Base-by-base conservation (phyloP, 2,797 vertebrate species). In the Tragopan temminckii region DNA sequence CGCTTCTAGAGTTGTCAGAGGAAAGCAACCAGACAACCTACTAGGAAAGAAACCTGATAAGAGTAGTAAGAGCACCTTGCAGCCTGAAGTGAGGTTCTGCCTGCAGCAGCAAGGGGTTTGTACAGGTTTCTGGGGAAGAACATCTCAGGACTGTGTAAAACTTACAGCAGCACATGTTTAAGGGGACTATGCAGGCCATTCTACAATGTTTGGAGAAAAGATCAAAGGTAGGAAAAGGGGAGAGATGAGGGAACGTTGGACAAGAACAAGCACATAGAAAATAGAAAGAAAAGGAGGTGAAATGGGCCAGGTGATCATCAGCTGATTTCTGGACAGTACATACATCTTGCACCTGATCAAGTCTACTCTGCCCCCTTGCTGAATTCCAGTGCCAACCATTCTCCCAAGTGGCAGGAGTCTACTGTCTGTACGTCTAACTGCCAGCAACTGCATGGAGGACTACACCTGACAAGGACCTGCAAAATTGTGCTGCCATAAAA, bases 381-480 rank as follows among this genome's bases (percentile, higher is more conserved):
- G 29, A 80, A 42, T 11, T 25, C 48, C 25, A 24, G 7, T 31
- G 38, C 33, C 43, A 46, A 23, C 11, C 46, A 31, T 35, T 66
- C 57, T 62, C 33, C 59, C 29, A 66, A 74, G 74, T 2, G 2
- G 57, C 5, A 43, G 25, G 11, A 70, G 7, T 13, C 19, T 35
- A 29, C 5, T 38, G 8, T 57, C 57, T 61, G 42, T 18, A 12
- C 13, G 4, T 27, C 19, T 24, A 64, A 31, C 33, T 36, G 31
- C 23, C 38, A 80, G 21, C 17, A 71, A 43, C 17, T 62, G 36
- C 48, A 71, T 53, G 53, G 13, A 13, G 12, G 4, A 70, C 21
- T 27, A 31, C 0, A 66, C 8, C 11, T 18, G 57, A 62, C 1
- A 69, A 24, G 1, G 1, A 8, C 3, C 29, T 63, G 20, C 17